Evolutionary conservation across 2,113 vertebrate genomes (phyloP), one percentile per base, ranked within the genome.

Genomic region (Conger conger): DNA sequence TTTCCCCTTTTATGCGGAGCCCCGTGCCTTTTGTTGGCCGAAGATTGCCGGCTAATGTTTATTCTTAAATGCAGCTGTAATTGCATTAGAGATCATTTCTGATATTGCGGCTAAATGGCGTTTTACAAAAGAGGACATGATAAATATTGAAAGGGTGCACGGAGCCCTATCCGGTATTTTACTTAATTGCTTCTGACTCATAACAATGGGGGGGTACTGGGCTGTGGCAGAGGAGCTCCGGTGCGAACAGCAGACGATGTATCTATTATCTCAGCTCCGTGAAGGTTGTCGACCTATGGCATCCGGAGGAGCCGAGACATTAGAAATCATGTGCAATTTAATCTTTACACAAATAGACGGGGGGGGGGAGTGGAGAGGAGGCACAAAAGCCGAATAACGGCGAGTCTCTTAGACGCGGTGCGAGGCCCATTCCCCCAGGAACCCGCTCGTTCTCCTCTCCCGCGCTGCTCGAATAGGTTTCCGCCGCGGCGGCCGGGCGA

Each of bases 281-380:
- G 93, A 93, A 96, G 98, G 98, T 98, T 96, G 91, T 54, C 83
- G 96, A 97, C 97, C 98, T 97, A 92, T 95, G 96, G 95, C 97
- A 96, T 95, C 93, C 86, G 83, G 92, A 93, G 93, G 91, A 92
- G 96, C 93, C 91, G 93, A 96, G 94, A 97, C 97, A 96, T 96
- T 95, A 95, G 95, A 96, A 96, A 96, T 97, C 96, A 97, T 97
- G 97, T 97, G 97, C 97, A 98, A 97, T 99, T 99, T 98, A 99
- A 98, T 98, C 97, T 98, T 96, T 96, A 94, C 96, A 97, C 97
- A 97, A 97, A 98, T 96, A 96, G 96, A 96, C 95, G 94, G 87
- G 93, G 93, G 83, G 87, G 79, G 81, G 93, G 93, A 82, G 87
- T 73, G 81, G 93, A 93, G 87, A 92, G 96, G 95, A 90, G 91